Conservation (phyloP, 2,113 vertebrate genomes). For the Noctilio leporinus region DNA sequence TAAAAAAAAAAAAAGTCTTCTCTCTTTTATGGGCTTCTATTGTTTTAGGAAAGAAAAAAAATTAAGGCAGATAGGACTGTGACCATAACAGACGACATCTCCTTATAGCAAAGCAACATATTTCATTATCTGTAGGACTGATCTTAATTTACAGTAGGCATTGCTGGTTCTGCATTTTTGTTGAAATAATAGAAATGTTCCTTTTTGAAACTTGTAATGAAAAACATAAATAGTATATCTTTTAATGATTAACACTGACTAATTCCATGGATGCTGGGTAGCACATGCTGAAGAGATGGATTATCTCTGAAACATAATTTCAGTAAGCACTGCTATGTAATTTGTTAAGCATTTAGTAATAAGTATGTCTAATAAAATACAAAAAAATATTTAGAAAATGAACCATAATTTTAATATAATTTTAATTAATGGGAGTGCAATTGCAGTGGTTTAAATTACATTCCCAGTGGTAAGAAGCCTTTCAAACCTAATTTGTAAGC, state of each 20-base stretch:
- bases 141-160: constrained; percentile 66
- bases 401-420: constrained; percentile 99
- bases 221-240: constrained; percentile 77
- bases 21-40: constrained; percentile 42
- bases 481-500: constrained; percentile 98
- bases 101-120: constrained; percentile 18
- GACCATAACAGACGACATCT: constrained; percentile 25
- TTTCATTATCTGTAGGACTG: constrained; percentile 44
- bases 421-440: constrained; percentile 99
- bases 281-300: constrained; percentile 79
- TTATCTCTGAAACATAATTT: constrained; percentile 84
- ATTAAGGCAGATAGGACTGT: constrained; percentile 40
- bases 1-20: neutral
- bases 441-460: constrained; percentile 95
- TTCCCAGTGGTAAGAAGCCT: constrained; percentile 93
- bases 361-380: constrained; percentile 86
- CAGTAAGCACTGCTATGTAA: constrained; percentile 78
- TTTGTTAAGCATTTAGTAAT: constrained; percentile 85
- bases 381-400: constrained; percentile 88
- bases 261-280: constrained; percentile 78
- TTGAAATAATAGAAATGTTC: constrained; percentile 65
- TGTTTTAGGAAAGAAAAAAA: constrained; percentile 54
- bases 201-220: constrained; percentile 74
- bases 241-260: constrained; percentile 78
- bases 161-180: constrained; percentile 40